Evolutionary conservation across 2,113 vertebrate genomes (phyloP).

Genomic region (Caracal caracal): DNA sequence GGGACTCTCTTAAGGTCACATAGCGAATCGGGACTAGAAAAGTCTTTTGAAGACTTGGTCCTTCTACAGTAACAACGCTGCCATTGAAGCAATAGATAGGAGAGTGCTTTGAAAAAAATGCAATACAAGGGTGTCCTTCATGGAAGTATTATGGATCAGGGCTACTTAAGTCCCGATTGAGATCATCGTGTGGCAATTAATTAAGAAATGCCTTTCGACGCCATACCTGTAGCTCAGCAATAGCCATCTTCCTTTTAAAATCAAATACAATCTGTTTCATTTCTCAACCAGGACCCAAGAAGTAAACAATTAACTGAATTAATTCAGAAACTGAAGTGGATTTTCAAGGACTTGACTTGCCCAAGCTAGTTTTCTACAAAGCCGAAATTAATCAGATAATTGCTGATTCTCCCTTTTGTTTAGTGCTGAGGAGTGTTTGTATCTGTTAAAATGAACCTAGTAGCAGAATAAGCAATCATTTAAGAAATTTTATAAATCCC

Average conservation of each 20-base stretch:
- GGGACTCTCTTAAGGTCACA: slow-evolving; percentile 45
- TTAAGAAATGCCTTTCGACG: slow-evolving; percentile 71
- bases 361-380: slow-evolving; percentile 67
- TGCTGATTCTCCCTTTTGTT: slow-evolving; percentile 77
- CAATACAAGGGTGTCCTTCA: neutral
- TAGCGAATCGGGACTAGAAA: slow-evolving; percentile 55
- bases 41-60: slow-evolving; percentile 67
- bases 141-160: neutral
- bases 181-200: slow-evolving; percentile 63
- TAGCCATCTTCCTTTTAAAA: slow-evolving; percentile 77
- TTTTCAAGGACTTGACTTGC: slow-evolving; percentile 73
- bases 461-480: slow-evolving; percentile 76
- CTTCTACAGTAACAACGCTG: slow-evolving; percentile 66
- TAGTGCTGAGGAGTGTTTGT: slow-evolving; percentile 22
- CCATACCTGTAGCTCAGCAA: slow-evolving; percentile 65
- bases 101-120: slow-evolving; percentile 62
- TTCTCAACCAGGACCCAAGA: slow-evolving; percentile 46
- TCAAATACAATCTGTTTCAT: slow-evolving; percentile 55
- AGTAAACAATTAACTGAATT: slow-evolving; percentile 75
- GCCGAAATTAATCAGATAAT: slow-evolving; percentile 75
- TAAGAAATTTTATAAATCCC: neutral
- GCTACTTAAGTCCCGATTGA: slow-evolving; percentile 68
- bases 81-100: slow-evolving; percentile 66
- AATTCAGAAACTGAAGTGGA: slow-evolving; percentile 71
- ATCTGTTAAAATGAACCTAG: slow-evolving; percentile 75